Conservation (phyloP, 2,113 vertebrate species). For the Tragulus kanchil region DNA sequence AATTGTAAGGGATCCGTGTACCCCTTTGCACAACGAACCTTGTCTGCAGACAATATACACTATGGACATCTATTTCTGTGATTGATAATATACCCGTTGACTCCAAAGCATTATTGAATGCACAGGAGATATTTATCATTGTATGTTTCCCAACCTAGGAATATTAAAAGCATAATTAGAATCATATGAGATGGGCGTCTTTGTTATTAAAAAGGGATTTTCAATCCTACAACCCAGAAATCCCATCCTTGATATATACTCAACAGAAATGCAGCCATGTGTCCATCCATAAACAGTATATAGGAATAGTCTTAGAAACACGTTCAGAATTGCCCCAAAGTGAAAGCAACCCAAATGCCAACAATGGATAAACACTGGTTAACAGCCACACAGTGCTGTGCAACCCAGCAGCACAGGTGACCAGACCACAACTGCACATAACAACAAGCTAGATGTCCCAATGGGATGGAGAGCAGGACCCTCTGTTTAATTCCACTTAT, state of each 20-base stretch:
- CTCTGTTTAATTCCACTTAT: neutral
- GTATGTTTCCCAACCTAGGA: neutral
- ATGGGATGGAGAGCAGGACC: accelerated
- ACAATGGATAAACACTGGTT: neutral
- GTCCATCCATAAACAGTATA: neutral
- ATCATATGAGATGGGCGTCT: constrained; percentile 40
- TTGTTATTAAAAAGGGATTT: constrained; percentile 73
- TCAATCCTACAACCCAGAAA: constrained; percentile 52
- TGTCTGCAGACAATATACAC: neutral
- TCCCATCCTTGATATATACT: constrained; percentile 53
- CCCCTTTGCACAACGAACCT: neutral
- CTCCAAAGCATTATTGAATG: constrained; percentile 4
- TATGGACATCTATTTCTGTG: neutral
- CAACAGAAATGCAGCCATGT: constrained; percentile 32
- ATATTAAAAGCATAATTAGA: constrained; percentile 61
- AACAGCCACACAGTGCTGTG: too few species aligned
- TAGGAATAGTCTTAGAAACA: neutral
- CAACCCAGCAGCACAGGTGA: accelerated
- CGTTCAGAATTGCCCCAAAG: neutral
- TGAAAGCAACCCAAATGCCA: neutral
- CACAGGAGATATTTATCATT: constrained; percentile 52
- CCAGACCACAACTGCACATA: too few species aligned
- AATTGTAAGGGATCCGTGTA: neutral
- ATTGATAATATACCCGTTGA: neutral
- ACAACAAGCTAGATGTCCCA: neutral